These are phyloP conservation scores for Idaea dimidiata DNA, from an alignment of 2,888 invertebrate species.

Conservation along the genomic window DNA sequence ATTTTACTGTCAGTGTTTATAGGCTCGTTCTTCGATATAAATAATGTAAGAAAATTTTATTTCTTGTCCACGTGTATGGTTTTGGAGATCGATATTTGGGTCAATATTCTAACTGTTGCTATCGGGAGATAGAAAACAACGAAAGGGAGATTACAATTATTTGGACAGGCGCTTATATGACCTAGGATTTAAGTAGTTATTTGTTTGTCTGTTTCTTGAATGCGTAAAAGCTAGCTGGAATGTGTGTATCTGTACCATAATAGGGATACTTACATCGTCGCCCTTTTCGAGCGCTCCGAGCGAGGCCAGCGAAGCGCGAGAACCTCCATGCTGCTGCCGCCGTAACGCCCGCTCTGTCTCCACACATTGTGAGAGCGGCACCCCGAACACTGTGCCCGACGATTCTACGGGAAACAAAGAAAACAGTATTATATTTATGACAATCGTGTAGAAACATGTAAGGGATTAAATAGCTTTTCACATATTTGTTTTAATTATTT, in stretches of 20 bases:
- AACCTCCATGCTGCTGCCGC: constrained; percentile 79
- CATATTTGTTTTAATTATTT: too few species aligned
- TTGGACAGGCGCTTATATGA: too few species aligned
- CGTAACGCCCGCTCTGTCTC: constrained; percentile 85
- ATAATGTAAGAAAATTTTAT: constrained; percentile 12
- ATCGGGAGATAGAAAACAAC: neutral
- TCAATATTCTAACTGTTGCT: neutral
- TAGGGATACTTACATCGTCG: constrained; percentile 77
- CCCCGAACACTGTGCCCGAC: constrained; percentile 89
- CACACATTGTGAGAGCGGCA: constrained; percentile 91
- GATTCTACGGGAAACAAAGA: constrained; percentile 45
- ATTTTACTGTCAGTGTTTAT: constrained; percentile 31
- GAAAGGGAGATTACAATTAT: too few species aligned
- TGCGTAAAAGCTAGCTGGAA: neutral
- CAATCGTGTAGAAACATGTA: too few species aligned
- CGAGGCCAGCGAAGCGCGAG: constrained; percentile 87
- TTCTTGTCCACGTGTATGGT: constrained; percentile 6
- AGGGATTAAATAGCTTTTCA: too few species aligned
- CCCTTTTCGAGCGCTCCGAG: constrained; percentile 79
- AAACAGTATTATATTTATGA: neutral
- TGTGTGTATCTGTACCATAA: too few species aligned
- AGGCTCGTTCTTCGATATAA: constrained; percentile 20
- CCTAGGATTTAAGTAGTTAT: too few species aligned
- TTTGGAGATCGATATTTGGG: neutral
- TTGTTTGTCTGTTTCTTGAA: constrained; percentile 5